Conservation (phyloP, 2,797 vertebrate genomes). For the Hydrophis major region DNA sequence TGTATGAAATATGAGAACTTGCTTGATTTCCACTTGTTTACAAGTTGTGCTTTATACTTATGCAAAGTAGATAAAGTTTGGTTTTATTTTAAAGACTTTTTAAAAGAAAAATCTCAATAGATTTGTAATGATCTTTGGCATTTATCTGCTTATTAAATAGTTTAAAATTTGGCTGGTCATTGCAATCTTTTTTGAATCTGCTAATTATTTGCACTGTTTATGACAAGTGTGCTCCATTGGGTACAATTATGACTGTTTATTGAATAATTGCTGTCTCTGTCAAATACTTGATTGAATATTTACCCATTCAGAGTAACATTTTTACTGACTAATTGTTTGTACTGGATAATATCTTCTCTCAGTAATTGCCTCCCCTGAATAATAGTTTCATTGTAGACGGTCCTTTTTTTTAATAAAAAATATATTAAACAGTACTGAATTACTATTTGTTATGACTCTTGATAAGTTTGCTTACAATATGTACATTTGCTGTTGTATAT, state of each 20-base stretch:
- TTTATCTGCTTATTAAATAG: conserved; percentile 59
- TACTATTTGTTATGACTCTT: conserved; percentile 70
- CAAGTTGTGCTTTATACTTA: not conserved
- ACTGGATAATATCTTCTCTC: conserved; percentile 71
- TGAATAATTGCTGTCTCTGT: conserved; percentile 75
- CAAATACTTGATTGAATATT: conserved; percentile 74
- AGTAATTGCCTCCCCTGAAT: conserved; percentile 74
- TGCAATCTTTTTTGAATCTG: conserved; percentile 54
- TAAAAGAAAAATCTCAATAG: conserved; percentile 54
- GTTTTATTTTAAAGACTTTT: conserved; percentile 2
- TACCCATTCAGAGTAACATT: conserved; percentile 66
- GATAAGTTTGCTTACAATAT: conserved; percentile 56
- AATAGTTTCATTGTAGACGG: conserved; percentile 76
- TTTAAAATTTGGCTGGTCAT: conserved; percentile 49
- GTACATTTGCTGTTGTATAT: conserved; percentile 44
- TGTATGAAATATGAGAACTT: not conserved
- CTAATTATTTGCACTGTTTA: conserved; percentile 64
- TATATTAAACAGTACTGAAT: conserved; percentile 43
- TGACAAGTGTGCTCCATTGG: conserved; percentile 64
- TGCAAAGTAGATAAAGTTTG: not conserved
- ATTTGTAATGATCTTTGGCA: conserved; percentile 44
- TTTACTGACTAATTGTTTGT: conserved; percentile 74
- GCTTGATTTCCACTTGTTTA: not conserved
- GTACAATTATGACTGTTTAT: conserved; percentile 75
- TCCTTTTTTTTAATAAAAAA: conserved; percentile 61